These are phyloP conservation scores for Mandrillus leucophaeus DNA, from an alignment of 2,113 vertebrate species.

Conservation along the genomic window DNA sequence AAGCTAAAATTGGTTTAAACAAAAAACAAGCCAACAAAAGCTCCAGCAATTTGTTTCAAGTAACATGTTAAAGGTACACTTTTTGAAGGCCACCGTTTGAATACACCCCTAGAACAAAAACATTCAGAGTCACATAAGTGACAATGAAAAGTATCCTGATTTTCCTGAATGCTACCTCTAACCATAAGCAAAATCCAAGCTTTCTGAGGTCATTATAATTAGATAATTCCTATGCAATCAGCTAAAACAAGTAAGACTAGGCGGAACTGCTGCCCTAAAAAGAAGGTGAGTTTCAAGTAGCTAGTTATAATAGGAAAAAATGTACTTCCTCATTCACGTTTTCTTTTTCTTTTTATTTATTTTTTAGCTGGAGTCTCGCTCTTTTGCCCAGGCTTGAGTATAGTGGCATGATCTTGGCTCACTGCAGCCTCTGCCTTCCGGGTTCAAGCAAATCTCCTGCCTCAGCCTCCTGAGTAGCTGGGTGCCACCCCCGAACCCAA, in stretches of 20 bases:
- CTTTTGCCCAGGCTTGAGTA: no score
- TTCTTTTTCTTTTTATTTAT: no score
- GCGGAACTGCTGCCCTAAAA: background rate
- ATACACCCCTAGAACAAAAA: background rate
- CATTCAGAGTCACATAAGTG: background rate
- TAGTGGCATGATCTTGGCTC: no score
- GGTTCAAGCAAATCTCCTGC: no score
- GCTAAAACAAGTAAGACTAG: background rate
- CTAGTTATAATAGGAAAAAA: background rate
- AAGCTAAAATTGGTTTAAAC: slow-evolving; percentile 16
- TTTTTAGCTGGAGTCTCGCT: no score
- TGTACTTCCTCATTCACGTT: background rate
- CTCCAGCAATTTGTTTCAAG: background rate
- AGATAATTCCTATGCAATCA: background rate
- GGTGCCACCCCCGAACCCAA: no score
- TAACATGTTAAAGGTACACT: background rate
- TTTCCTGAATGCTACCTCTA: background rate
- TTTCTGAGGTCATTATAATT: background rate
- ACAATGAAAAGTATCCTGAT: slow-evolving; percentile 1
- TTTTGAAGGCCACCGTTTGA: background rate
- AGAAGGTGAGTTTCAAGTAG: background rate
- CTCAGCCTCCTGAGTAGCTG: no score
- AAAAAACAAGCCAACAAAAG: background rate
- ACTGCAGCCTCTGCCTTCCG: no score
- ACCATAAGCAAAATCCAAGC: background rate